A percentile compares a stretch with the other conserved stretches of the same genome.
Evolutionary conservation across 2,113 vertebrate species (phyloP).

Genomic region (Silurus meridionalis): DNA sequence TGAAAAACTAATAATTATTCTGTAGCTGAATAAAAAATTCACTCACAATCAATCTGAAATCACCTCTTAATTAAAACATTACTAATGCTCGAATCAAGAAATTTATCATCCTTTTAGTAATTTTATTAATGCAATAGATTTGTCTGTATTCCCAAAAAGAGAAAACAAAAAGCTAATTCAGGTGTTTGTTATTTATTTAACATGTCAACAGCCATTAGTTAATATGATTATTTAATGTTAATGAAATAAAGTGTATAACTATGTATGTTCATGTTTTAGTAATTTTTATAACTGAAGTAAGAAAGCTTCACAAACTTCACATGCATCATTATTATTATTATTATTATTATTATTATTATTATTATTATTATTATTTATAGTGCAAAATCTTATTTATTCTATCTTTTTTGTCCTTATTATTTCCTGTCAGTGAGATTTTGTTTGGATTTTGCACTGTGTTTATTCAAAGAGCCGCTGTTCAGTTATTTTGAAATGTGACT

Average conservation of each 20-base stretch:
- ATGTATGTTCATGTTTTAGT: not conserved
- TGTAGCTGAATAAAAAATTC: not conserved
- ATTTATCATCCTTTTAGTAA: not conserved
- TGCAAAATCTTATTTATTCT: not conserved
- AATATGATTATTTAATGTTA: not conserved
- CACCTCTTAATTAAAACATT: not conserved
- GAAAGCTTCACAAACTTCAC: not conserved
- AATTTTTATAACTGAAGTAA: not conserved
- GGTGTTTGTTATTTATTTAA: not conserved
- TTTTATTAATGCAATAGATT: not conserved
- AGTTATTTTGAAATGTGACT: conserved; percentile 39
- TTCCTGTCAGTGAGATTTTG: conserved; percentile 23
- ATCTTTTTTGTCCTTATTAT: not conserved
- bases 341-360: not conserved
- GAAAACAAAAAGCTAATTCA: not conserved
- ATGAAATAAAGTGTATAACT: no score
- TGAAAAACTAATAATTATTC: not conserved
- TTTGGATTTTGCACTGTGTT: conserved; percentile 37
- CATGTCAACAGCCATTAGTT: not conserved
- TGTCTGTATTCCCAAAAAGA: not conserved
- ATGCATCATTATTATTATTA: not conserved
- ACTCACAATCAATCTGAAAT: not conserved
- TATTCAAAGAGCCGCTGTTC: conserved; percentile 38
- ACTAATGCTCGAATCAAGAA: not conserved
- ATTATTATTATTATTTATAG: not conserved